phyloP scores from a whole-genome alignment of 2,888 invertebrate species.

The Pollenia angustigena region DNA sequence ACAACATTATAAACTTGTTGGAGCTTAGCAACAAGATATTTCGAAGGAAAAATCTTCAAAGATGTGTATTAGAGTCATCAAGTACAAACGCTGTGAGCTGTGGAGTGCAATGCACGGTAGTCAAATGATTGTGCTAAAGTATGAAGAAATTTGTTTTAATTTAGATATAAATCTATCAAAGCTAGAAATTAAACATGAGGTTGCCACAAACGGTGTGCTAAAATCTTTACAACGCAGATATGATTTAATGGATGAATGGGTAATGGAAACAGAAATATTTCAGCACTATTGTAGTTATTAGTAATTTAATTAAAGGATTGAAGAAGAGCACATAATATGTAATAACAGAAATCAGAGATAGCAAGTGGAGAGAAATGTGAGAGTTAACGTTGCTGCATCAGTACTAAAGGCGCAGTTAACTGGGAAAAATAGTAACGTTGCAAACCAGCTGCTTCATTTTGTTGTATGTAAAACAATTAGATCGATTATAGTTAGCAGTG shows the following conservation, averaged over 20 bases:
- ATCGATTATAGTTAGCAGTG: too few relatives aligned
- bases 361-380: too few relatives aligned
- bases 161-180: constrained; percentile 61
- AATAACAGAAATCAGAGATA: too few relatives aligned
- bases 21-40: constrained; percentile 29
- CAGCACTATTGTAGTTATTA: neutral
- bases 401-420: too few relatives aligned
- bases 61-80: neutral
- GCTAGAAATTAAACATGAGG: constrained; percentile 12
- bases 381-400: too few relatives aligned
- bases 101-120: constrained; percentile 37
- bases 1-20: neutral
- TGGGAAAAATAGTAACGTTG: too few relatives aligned
- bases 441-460: too few relatives aligned
- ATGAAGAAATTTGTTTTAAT: constrained; percentile 53
- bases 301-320: constrained; percentile 1
- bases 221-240: constrained; percentile 32
- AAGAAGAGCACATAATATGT: neutral
- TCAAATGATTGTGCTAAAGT: constrained; percentile 27
- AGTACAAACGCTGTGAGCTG: constrained; percentile 10
- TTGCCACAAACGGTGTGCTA: constrained; percentile 29
- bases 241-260: constrained; percentile 27
- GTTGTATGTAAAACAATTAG: too few relatives aligned
- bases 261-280: constrained; percentile 9
- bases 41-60: neutral